phyloP scores from a whole-genome alignment of 2,888 invertebrate species.

The Falcaria lacertinaria region DNA sequence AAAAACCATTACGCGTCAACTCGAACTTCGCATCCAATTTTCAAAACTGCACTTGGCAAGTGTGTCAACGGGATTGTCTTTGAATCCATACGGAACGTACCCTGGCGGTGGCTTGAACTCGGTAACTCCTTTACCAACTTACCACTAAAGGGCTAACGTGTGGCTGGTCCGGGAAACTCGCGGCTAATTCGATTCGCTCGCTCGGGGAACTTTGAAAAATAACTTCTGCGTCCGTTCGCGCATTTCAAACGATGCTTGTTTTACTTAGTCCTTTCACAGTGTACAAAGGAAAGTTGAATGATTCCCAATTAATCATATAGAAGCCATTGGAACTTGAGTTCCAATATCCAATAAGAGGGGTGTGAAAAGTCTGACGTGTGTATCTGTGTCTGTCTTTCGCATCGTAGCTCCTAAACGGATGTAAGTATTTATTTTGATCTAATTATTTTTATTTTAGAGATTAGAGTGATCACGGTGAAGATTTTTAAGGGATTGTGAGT shows the following conservation, averaged over 20 bases:
- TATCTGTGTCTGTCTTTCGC: no score
- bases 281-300: no score
- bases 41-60: conserved; percentile 15
- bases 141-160: conserved; percentile 51
- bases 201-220: conserved; percentile 12
- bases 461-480: no score
- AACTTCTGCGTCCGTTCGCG: conserved; percentile 8
- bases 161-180: conserved; percentile 21
- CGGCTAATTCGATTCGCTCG: conserved; percentile 19
- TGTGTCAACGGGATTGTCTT: conserved; percentile 34
- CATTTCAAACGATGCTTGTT: background rate
- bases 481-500: no score
- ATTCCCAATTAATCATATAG: no score
- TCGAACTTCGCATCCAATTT: conserved; percentile 16
- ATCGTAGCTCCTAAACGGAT: no score
- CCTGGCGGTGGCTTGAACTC: conserved; percentile 31
- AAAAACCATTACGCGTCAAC: conserved; percentile 30
- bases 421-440: no score
- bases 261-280: no score
- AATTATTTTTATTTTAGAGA: no score
- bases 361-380: no score
- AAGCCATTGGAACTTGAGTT: no score
- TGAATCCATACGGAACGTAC: conserved; percentile 2
- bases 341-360: no score
- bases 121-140: conserved; percentile 52